Base-by-base conservation (phyloP, 1,140 invertebrate species). In the Dryas iulia region DNA sequence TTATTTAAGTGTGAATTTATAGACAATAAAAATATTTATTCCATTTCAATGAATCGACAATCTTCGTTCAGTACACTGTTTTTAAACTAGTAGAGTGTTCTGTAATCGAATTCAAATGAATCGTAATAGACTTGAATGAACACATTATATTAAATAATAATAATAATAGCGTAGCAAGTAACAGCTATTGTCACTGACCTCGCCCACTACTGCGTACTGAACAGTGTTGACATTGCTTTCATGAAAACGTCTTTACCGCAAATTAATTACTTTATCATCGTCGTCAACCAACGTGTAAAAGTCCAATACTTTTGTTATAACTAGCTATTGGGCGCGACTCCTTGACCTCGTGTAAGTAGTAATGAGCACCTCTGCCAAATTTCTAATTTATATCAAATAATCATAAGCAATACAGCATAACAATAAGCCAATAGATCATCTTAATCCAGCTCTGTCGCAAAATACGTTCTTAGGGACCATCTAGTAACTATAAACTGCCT, bases 151-250 rank as follows among this genome's bases (percentile, higher is more conserved):
- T 47, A 21, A 47, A 12, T 6, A 39, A 18, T 39, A 39, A 39
- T 33, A 33, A 35, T 47, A 21, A 21, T 47, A 47, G 10, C 14
- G 2, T 11, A 10, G 39, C 18, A 47, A 47, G 14, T 21, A 47
- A 10, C 14, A 47, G 8, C 8, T 11, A 18, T 47, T 11, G 39
- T 47, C 18, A 47, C 39, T 47, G 39, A 47, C 39, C 39, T 47
- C 39, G 39, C 39, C 39, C 39, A 47, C 39, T 47, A 7, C 39
- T 21, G 18, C 7, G 39, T 47, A n/a, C n/a, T n/a, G 14, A 8
- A 47, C 39, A 11, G 39, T 47, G 39, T 47, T 47, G 39, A 47
- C 39, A 47, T 47, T 47, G 39, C 39, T 47, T 47, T 47, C 39
- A 47, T 47, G 39, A 47, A 47, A 47, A 47, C 39, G 14, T 47